Conservation (phyloP, 2,888 invertebrate genomes). For the Drosophila neutralis region DNA sequence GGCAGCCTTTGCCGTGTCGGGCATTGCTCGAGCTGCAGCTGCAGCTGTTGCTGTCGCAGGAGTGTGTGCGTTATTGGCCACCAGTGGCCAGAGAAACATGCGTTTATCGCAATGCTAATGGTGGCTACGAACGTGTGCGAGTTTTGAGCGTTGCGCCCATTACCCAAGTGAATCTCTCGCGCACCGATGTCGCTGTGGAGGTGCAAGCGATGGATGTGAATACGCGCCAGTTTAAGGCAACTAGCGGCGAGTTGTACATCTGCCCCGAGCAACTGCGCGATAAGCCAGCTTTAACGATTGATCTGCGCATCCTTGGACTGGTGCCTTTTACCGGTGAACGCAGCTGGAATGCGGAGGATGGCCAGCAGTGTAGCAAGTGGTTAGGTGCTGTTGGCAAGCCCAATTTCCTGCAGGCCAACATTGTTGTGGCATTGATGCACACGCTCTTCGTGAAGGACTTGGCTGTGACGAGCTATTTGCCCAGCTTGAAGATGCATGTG, state of each 20-base stretch:
- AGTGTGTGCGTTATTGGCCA: conserved; percentile 55
- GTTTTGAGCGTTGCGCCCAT: conserved; percentile 51
- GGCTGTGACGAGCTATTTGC: conserved; percentile 39
- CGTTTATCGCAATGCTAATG: conserved; percentile 16
- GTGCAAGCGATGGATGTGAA: conserved; percentile 62
- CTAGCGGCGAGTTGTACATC: conserved; percentile 34
- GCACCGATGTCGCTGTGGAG: conserved; percentile 37
- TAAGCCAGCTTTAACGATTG: conserved; percentile 38
- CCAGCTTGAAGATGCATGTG: conserved; percentile 30
- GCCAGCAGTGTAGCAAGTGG: conserved; percentile 18
- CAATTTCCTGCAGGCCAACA: conserved; percentile 58
- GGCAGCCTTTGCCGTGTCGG: conserved; percentile 5
- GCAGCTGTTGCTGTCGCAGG: conserved; percentile 13
- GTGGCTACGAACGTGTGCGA: conserved; percentile 54
- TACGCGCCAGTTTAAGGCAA: conserved; percentile 51
- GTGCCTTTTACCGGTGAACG: conserved; percentile 56
- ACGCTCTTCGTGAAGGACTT: conserved; percentile 51
- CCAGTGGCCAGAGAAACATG: conserved; percentile 45
- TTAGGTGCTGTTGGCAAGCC: conserved; percentile 21
- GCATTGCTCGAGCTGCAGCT: conserved; percentile 23
- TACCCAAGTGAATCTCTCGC: conserved; percentile 31
- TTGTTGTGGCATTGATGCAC: conserved; percentile 40
- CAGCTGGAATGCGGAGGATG: conserved; percentile 43
- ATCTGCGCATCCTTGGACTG: conserved; percentile 56
- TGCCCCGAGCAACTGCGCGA: conserved; percentile 43